Evolutionary conservation across 2,113 vertebrate species (phyloP), one percentile per base, ranked within the genome.

Genomic region (Puntigrus tetrazona): DNA sequence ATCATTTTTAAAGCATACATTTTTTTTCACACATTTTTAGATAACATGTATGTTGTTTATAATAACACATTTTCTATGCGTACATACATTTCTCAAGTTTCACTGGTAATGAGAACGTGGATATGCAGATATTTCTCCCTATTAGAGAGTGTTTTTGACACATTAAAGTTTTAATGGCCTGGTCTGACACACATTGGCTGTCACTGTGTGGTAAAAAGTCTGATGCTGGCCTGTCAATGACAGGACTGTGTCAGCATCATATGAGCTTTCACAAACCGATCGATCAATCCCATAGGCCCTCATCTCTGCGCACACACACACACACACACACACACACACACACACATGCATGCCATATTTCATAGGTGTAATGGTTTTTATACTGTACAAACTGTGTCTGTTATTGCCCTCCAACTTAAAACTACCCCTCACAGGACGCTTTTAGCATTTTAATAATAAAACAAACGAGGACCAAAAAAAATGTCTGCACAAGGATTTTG

Each of bases 241-340:
- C n/a, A 81, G 78, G 41, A 61, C 72, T 52, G 63, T 22, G 47
- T 88, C 82, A 73, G 85, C 82, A 65, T 83, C 57, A 78, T 83
- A 83, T 75, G 74, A 88, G 79, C 67, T 34, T 67, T 82, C 55
- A 70, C 74, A 73, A 74, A 36, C 80, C 11, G 38, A 85, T 72
- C 59, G 61, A 85, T 83, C 74, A 47, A 36, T 41, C 74, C 55
- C 65, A 38, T 27, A 78, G 72, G 73, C 34, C 31, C 55, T 59
- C 22, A 55, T 59, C 41, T 45, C 22, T 22, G 67, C 1, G 27
- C 4, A 2, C 11, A 7, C 27, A 29, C 25, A 29, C 13, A 29
- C 3, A 59, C 20, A 57, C 52, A 57, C 22, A 22, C 52, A 13
- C 43, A 14, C 0, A 38, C 38, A 38, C 38, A 38, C 38, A 38